These are phyloP conservation scores for Tholera decimalis DNA, from an alignment of 2,888 invertebrate genomes.

Conservation along the genomic window DNA sequence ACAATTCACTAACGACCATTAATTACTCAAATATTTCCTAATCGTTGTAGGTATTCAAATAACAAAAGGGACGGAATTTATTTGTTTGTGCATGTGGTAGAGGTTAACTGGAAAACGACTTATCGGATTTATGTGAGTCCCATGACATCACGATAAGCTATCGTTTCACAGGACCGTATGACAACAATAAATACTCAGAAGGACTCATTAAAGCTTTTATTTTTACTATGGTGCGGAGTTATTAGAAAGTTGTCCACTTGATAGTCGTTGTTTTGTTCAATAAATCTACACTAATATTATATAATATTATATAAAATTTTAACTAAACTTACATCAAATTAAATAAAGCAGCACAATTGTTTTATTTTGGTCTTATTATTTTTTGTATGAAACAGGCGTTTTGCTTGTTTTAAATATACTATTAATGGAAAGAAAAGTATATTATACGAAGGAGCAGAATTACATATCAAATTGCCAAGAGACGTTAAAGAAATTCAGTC, in stretches of 20 bases:
- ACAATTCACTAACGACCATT: not conserved
- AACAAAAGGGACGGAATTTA: constrained; percentile 16
- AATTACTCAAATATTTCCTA: constrained; percentile 5
- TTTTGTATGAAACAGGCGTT: too few relatives aligned
- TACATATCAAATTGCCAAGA: too few relatives aligned
- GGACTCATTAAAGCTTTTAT: constrained; percentile 30
- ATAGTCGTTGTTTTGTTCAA: not conserved
- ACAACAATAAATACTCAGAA: constrained; percentile 50
- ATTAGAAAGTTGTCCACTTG: not conserved
- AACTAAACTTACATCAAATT: too few relatives aligned
- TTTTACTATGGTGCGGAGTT: not conserved
- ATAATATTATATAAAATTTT: too few relatives aligned
- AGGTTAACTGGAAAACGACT: constrained; percentile 43
- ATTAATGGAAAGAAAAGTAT: too few relatives aligned
- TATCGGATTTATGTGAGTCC: constrained; percentile 54
- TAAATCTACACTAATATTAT: not conserved
- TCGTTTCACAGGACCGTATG: constrained; percentile 40
- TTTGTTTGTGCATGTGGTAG: constrained; percentile 49
- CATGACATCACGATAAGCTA: constrained; percentile 37
- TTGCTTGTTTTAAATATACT: too few relatives aligned
- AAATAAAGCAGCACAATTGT: too few relatives aligned
- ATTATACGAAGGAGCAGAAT: too few relatives aligned
- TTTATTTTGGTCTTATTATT: too few relatives aligned
- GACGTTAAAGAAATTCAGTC: too few relatives aligned
- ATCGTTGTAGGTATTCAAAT: constrained; percentile 10